These are phyloP conservation scores for Aptenodytes patagonicus DNA, from an alignment of 2,113 vertebrate genomes.

Conservation along the genomic window DNA sequence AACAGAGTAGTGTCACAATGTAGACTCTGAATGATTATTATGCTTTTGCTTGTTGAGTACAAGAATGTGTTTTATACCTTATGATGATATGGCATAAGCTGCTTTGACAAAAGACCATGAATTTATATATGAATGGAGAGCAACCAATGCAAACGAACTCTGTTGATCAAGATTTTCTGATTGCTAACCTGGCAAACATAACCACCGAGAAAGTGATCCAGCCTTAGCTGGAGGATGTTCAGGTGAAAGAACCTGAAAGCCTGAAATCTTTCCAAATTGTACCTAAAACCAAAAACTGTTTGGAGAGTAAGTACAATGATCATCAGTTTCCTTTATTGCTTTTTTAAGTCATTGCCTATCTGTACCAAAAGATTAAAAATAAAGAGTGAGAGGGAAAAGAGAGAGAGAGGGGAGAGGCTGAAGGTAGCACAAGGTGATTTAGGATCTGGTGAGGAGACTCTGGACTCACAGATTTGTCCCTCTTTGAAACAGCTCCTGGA, in stretches of 20 bases:
- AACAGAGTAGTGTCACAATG: slow-evolving; percentile 19
- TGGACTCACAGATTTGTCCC: neutral
- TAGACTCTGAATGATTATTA: slow-evolving; percentile 13
- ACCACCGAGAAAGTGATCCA: neutral
- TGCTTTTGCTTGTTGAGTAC: neutral
- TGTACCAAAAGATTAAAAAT: neutral
- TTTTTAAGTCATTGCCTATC: neutral
- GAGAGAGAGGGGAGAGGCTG: neutral
- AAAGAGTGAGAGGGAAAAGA: neutral
- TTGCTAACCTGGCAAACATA: neutral
- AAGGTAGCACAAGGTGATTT: neutral
- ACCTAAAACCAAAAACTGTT: neutral
- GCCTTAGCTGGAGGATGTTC: neutral
- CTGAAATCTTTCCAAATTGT: neutral
- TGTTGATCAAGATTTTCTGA: neutral
- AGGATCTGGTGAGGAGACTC: neutral
- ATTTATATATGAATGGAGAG: neutral
- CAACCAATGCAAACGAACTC: neutral
- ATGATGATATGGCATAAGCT: neutral
- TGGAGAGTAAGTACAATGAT: neutral
- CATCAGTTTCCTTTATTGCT: neutral
- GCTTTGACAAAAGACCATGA: neutral
- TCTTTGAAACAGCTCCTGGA: neutral
- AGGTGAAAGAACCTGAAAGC: neutral
- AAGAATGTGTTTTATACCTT: neutral